A percentile compares a stretch with the other conserved stretches of the same genome.
Evolutionary conservation across 2,797 vertebrate genomes (phyloP).

Genomic region (Columba guinea): DNA sequence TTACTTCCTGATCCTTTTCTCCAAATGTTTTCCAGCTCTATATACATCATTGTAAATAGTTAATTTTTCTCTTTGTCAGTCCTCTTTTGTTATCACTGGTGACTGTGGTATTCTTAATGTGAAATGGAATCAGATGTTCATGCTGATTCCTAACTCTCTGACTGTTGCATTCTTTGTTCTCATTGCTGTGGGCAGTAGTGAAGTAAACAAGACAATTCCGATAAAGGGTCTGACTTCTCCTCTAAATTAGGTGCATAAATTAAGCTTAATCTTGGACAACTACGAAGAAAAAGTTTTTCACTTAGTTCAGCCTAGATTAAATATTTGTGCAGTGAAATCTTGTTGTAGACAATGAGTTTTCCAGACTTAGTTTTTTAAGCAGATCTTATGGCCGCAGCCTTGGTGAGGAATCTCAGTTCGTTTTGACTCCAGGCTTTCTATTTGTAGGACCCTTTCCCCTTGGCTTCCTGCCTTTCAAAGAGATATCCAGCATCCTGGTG

Average conservation of each 20-base stretch:
- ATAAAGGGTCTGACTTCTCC: background rate
- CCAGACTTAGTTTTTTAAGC: background rate
- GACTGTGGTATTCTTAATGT: background rate
- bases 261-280: background rate
- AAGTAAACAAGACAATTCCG: background rate
- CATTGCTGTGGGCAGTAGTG: background rate
- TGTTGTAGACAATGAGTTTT: background rate
- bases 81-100: background rate
- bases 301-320: background rate
- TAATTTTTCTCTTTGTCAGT: background rate
- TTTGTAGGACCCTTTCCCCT: constrained; percentile 24
- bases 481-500: constrained; percentile 14
- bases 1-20: background rate
- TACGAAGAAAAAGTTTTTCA: background rate
- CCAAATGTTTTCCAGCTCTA: background rate
- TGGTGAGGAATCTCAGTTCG: background rate
- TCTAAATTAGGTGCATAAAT: background rate
- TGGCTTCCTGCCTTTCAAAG: constrained; percentile 44
- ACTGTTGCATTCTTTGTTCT: background rate
- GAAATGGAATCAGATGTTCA: background rate
- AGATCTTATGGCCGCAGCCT: background rate
- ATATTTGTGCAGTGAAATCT: background rate
- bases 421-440: constrained; percentile 32
- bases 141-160: background rate
- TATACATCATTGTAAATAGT: background rate